A percentile compares a stretch with the other conserved stretches of the same genome.
Evolutionary conservation across 1,140 invertebrate species (phyloP).

Genomic region (Heliconius hermathena): DNA sequence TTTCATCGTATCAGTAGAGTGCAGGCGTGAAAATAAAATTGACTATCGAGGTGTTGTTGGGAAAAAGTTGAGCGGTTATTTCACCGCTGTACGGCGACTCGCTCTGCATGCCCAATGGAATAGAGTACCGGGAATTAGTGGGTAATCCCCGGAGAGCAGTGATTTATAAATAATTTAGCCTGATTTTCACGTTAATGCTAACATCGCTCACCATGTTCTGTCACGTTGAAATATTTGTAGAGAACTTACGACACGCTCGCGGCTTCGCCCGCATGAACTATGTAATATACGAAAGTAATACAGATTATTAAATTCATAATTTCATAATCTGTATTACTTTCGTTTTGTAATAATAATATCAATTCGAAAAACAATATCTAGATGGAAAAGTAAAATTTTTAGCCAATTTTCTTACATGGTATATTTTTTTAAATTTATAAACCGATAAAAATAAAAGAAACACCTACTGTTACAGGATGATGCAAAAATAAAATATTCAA

Average conservation of each 20-base stretch:
- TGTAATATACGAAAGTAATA: too few relatives aligned
- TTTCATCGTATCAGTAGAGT: conserved; percentile 69
- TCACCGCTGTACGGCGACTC: conserved; percentile 26
- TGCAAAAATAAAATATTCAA: too few relatives aligned
- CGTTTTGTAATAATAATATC: too few relatives aligned
- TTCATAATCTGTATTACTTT: too few relatives aligned
- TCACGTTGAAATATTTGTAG: neutral
- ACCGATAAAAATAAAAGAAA: too few relatives aligned
- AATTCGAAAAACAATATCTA: too few relatives aligned
- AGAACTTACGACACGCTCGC: neutral
- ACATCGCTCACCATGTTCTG: neutral
- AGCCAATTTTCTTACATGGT: too few relatives aligned
- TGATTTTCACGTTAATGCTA: neutral
- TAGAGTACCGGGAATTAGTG: neutral
- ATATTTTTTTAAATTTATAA: too few relatives aligned
- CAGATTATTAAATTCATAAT: too few relatives aligned
- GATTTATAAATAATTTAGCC: neutral
- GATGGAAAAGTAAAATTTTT: too few relatives aligned
- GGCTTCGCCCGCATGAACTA: too few relatives aligned
- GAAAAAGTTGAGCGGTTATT: conserved; percentile 23
- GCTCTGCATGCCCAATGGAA: neutral
- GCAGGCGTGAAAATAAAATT: conserved; percentile 74
- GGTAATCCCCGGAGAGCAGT: neutral
- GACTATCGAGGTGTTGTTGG: conserved; percentile 37
- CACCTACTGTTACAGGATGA: too few relatives aligned